phyloP scores from a whole-genome alignment of 2,888 invertebrate species.

The Caenorhabditis zanzibari region DNA sequence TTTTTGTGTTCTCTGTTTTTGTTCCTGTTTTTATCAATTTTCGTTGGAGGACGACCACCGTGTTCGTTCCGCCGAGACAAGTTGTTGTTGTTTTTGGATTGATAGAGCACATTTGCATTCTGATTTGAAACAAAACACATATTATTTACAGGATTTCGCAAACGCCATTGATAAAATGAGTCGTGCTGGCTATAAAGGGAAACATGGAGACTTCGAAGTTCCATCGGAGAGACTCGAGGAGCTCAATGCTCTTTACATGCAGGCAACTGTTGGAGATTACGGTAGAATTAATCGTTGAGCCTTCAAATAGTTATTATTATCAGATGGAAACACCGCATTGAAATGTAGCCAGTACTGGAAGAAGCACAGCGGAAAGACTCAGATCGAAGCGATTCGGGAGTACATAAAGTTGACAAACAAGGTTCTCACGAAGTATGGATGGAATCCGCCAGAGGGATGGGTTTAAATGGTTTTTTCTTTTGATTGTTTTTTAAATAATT shows the following conservation, averaged over 20 bases:
- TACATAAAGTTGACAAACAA: conserved; percentile 76
- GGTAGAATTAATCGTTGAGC: conserved; percentile 46
- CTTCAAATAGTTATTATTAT: conserved; percentile 4
- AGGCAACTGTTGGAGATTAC: conserved; percentile 76
- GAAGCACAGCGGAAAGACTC: conserved; percentile 65
- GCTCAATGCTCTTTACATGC: conserved; percentile 74
- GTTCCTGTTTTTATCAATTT: conserved; percentile 28
- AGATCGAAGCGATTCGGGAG: conserved; percentile 74
- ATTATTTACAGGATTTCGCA: conserved; percentile 73
- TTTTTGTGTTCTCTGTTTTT: conserved; percentile 10
- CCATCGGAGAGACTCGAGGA: conserved; percentile 72
- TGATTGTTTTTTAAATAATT: not conserved
- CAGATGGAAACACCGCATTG: conserved; percentile 72
- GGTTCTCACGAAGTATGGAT: conserved; percentile 77
- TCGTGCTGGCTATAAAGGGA: conserved; percentile 78
- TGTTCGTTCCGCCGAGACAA: conserved; percentile 15
- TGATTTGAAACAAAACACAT: too few relatives aligned
- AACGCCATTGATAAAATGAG: conserved; percentile 77
- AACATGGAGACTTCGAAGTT: conserved; percentile 76
- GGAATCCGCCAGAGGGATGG: conserved; percentile 79
- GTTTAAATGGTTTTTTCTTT: conserved; percentile 36
- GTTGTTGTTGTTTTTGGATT: not conserved
- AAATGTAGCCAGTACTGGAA: conserved; percentile 73
- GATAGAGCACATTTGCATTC: conserved; percentile 2
- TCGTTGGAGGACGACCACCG: conserved; percentile 17